These are phyloP conservation scores for Aleiodes sp. DNA, from an alignment of 1,140 invertebrate genomes.

Conservation along the genomic window DNA sequence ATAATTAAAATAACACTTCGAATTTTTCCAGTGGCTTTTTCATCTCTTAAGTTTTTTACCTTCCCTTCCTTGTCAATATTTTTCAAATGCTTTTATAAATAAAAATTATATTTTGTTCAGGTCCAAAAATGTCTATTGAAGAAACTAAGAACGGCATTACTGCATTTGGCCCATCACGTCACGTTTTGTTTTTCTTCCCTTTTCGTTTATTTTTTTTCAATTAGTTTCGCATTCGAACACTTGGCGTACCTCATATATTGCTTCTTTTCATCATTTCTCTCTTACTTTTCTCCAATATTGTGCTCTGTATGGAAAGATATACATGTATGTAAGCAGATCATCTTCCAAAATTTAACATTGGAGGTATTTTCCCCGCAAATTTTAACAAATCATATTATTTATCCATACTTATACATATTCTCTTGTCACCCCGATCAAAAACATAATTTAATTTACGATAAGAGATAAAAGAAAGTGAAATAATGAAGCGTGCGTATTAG, in stretches of 20 bases:
- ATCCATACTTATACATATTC: too few species aligned
- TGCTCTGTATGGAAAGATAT: neutral
- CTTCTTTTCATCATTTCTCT: neutral
- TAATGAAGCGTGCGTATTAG: too few species aligned
- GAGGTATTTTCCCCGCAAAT: too few species aligned
- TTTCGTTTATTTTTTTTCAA: too few species aligned
- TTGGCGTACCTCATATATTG: conserved; percentile 14
- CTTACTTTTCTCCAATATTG: neutral
- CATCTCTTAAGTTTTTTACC: neutral
- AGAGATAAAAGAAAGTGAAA: too few species aligned
- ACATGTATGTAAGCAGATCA: neutral
- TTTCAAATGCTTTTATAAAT: neutral
- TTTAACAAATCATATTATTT: too few species aligned
- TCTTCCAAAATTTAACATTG: too few species aligned
- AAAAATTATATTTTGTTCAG: neutral
- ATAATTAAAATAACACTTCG: neutral
- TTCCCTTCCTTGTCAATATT: neutral
- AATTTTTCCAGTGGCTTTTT: too few species aligned
- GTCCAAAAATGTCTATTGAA: neutral
- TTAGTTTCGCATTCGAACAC: conserved; percentile 8
- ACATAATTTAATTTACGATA: too few species aligned
- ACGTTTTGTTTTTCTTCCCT: too few species aligned
- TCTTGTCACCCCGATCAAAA: too few species aligned
- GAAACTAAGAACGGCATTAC: neutral
- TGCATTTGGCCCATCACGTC: neutral